These are phyloP conservation scores for Lucilia cuprina DNA, from an alignment of 1,140 invertebrate species.

Conservation along the genomic window DNA sequence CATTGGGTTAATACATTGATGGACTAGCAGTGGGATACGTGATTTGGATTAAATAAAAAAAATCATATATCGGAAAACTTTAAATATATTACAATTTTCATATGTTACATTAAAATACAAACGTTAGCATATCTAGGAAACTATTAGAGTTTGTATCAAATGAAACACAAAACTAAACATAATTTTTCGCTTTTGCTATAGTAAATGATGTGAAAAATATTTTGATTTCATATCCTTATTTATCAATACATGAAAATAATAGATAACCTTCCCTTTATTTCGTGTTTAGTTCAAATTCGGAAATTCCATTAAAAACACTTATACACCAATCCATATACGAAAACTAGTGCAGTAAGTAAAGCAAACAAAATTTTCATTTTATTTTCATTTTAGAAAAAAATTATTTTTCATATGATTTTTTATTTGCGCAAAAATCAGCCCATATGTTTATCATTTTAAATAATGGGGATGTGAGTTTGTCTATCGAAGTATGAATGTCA, in stretches of 20 bases:
- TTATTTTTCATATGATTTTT: background rate
- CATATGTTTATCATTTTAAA: background rate
- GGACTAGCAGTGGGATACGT: no score
- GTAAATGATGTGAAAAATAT: background rate
- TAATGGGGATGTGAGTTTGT: background rate
- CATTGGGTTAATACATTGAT: no score
- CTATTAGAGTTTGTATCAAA: no score
- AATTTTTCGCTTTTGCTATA: no score
- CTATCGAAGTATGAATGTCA: background rate
- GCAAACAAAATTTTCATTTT: background rate
- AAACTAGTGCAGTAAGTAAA: background rate
- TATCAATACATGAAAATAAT: background rate
- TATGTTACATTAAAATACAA: no score
- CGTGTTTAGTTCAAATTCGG: background rate
- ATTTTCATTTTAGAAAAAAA: constrained; percentile 4
- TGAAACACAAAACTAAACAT: no score
- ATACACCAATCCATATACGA: background rate
- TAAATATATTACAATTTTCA: no score
- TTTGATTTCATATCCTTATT: background rate
- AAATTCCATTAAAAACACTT: background rate
- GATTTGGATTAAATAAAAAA: no score
- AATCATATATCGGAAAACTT: no score
- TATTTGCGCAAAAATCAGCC: background rate
- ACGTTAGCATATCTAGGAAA: no score
- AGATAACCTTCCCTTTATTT: background rate